Conservation (phyloP, 2,797 vertebrate genomes). For the Pipistrellus kuhlii region DNA sequence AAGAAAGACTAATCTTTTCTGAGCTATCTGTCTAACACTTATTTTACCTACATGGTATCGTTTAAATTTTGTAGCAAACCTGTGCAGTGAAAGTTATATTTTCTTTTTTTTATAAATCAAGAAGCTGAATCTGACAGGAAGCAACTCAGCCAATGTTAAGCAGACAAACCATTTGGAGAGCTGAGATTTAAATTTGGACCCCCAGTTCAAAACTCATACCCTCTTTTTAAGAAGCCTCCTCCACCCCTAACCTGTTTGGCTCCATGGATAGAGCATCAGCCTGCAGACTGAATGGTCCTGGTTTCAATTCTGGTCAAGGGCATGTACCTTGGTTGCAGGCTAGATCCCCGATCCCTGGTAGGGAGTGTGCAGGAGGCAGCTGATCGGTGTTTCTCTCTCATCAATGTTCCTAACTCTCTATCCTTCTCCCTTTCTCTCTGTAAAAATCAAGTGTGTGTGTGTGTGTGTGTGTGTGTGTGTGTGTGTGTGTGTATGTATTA, state of each 20-base stretch:
- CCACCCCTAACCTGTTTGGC: neutral
- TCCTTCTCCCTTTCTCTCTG: neutral
- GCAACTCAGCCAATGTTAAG: constrained; percentile 25
- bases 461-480: too few relatives aligned
- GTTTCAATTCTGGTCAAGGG: neutral
- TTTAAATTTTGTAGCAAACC: constrained; percentile 46
- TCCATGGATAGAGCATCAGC: neutral
- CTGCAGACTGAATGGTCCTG: neutral
- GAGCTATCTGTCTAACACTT: neutral
- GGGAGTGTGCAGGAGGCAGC: neutral
- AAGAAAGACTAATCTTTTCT: constrained; percentile 49
- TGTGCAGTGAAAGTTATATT: neutral
- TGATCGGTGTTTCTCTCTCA: neutral
- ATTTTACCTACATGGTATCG: constrained; percentile 21
- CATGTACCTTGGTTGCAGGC: neutral
- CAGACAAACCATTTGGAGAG: constrained; percentile 27
- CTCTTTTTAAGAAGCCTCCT: neutral
- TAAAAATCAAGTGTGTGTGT: neutral
- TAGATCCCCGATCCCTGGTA: neutral
- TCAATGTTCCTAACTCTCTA: neutral
- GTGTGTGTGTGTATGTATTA: too few relatives aligned
- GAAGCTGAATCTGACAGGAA: constrained; percentile 25
- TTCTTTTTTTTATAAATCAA: constrained; percentile 12
- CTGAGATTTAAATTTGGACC: constrained; percentile 33
- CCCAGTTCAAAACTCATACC: constrained; percentile 1